Percentiles rank a stretch among this genome's conserved stretches.
Conservation (phyloP, 2,797 vertebrate genomes). For the Microtus agrestis region DNA sequence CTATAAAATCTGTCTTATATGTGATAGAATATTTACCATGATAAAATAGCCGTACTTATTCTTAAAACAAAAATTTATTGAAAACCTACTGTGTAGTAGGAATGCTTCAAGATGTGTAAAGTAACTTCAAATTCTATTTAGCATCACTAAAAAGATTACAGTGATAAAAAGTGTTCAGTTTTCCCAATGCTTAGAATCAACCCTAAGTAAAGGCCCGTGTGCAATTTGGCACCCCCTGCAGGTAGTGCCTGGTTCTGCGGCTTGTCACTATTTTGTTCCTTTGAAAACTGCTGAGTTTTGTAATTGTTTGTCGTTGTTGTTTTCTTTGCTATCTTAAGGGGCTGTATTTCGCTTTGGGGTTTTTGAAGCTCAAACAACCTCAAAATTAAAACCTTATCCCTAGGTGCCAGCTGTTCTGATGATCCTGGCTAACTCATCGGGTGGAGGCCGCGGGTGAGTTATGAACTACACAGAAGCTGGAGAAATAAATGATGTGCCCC, state of each 20-base stretch:
- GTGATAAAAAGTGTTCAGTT: not conserved
- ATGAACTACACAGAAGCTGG: slow-evolving; percentile 75
- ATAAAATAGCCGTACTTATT: not conserved
- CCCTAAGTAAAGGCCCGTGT: not conserved
- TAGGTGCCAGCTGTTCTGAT: slow-evolving; percentile 56
- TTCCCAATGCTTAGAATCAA: not conserved
- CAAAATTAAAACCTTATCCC: slow-evolving; percentile 63
- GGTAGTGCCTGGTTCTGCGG: slow-evolving; percentile 53
- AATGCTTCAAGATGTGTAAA: not conserved
- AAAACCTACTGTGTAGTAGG: slow-evolving; percentile 50
- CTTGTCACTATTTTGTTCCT: not conserved
- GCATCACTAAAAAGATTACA: not conserved
- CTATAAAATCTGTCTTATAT: slow-evolving; percentile 20
- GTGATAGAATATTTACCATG: not conserved
- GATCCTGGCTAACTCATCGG: slow-evolving; percentile 62
- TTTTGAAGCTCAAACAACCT: slow-evolving; percentile 31
- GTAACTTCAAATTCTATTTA: slow-evolving; percentile 42
- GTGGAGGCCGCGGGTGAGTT: slow-evolving; percentile 70
- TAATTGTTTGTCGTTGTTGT: not conserved
- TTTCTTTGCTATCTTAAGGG: slow-evolving; percentile 53
- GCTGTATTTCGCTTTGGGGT: not conserved
- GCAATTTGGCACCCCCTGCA: slow-evolving; percentile 80
- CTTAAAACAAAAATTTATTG: slow-evolving; percentile 19
- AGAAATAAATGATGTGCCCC: slow-evolving; percentile 78
- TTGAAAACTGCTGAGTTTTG: not conserved